Evolutionary conservation across 2,113 vertebrate genomes (phyloP).

Genomic region (Tragulus kanchil): DNA sequence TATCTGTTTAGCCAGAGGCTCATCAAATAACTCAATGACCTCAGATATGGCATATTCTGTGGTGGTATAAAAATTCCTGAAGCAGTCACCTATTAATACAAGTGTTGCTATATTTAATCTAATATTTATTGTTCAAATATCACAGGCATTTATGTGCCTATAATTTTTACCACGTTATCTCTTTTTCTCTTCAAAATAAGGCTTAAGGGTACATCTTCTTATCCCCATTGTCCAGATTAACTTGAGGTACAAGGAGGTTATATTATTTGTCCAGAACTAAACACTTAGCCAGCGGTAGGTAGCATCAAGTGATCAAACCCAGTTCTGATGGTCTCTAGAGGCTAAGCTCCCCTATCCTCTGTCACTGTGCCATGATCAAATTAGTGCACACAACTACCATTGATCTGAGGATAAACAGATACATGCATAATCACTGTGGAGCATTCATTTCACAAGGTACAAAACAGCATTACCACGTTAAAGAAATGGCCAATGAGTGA

Average conservation of each 20-base stretch:
- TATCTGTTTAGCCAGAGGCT: neutral
- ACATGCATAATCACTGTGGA: neutral
- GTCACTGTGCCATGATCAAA: neutral
- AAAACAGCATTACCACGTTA: neutral
- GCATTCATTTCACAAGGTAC: neutral
- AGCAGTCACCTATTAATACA: neutral
- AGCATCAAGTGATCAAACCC: neutral
- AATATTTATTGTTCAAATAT: neutral
- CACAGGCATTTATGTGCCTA: neutral
- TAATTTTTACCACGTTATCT: neutral
- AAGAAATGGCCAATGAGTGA: neutral
- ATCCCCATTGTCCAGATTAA: neutral
- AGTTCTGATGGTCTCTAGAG: neutral
- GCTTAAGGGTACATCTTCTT: neutral
- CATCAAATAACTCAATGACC: neutral
- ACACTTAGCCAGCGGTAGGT: neutral
- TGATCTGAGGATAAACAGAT: neutral
- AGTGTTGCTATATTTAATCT: neutral
- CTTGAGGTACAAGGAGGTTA: neutral
- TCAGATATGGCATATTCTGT: neutral
- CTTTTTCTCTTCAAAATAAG: constrained; percentile 14
- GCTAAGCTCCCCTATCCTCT: neutral
- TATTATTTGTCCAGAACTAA: neutral
- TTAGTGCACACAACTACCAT: neutral
- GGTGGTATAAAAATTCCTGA: neutral